Conservation (phyloP, 1,140 invertebrate genomes). For the Aphelenchoides besseyi region DNA sequence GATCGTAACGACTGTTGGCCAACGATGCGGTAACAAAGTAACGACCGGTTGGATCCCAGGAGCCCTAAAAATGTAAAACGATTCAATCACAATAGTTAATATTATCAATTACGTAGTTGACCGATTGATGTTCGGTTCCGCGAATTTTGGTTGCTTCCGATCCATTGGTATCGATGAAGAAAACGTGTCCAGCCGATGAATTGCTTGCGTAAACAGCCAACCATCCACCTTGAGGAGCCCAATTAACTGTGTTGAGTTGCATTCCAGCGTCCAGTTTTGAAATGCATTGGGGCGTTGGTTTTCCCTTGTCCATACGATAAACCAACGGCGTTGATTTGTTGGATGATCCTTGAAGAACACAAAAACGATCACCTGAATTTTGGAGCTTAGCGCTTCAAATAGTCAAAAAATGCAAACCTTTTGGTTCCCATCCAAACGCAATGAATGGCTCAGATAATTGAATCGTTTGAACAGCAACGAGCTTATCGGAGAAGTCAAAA, state of each 20-base stretch:
- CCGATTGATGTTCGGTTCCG: constrained; percentile 54
- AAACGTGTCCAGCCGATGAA: constrained; percentile 49
- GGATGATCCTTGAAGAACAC: constrained; percentile 49
- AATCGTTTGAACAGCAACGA: constrained; percentile 90
- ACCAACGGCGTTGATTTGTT: constrained; percentile 56
- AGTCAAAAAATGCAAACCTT: constrained; percentile 89
- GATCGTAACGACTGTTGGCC: constrained; percentile 83
- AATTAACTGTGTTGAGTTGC: constrained; percentile 53
- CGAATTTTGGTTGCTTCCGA: constrained; percentile 56
- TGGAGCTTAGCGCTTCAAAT: constrained; percentile 73
- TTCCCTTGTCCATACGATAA: constrained; percentile 53
- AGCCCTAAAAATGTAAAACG: constrained; percentile 63
- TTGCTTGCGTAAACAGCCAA: constrained; percentile 51
- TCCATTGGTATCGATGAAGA: constrained; percentile 57
- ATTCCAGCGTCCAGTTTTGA: constrained; percentile 58
- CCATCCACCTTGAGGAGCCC: constrained; percentile 58
- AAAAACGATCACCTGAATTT: constrained; percentile 56
- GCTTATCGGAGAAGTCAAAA: constrained; percentile 84
- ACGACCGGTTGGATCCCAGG: constrained; percentile 98
- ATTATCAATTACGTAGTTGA: constrained; percentile 57
- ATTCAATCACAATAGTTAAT: neutral
- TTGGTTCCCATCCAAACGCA: constrained; percentile 96
- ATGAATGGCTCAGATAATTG: constrained; percentile 71
- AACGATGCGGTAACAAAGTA: constrained; percentile 93
- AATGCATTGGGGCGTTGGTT: constrained; percentile 51